Base-by-base conservation (phyloP, 2,888 invertebrate genomes). In the Apodemia zela region DNA sequence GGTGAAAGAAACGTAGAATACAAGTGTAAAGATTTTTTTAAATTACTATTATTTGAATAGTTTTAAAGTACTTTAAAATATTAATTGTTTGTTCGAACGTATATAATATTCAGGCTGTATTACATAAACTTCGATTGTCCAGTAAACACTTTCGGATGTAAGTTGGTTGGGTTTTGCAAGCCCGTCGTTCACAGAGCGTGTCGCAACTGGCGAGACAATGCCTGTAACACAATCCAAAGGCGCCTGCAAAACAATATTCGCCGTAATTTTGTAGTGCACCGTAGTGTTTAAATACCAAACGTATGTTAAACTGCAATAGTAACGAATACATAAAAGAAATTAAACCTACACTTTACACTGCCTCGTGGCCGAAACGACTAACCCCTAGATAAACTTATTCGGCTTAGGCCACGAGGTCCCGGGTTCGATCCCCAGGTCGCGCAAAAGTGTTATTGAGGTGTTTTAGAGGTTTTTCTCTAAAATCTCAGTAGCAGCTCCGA, bases 241-340 rank as follows among this genome's bases (percentile, higher is more conserved):
- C 76, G 79, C 76, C 78, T 72, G 75, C 69, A 75, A 80, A 80
- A 85, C 85, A 87, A 86, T 85, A 80, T 80, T 67, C 68, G 73
- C 76, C 66, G 72, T 71, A 74, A 74, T 71, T 73, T 45, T 77
- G 75, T 51, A 18, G 21, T 4, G 21, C 21, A 51, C 51, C 45
- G 45, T 45, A 45, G n/a, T 42, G 42, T 11, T 51, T 51, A 51
- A 49, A 49, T 18, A 42, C 42, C 42, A 15, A 13, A 42, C 15
- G 4, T 42, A 42, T 42, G 42, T 42, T 42, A 42, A 15, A 42
- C 13, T 42, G 42, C 15, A 42, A 42, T 15, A 5, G 15, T 42
- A 8, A 38, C 10, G 11, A 38, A 38, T 38, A 42, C 42, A 15
- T 15, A 4, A 42, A 42, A 42, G 13, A 42, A 42, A 2, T 25